These are phyloP conservation scores for Trypoxylus dichotomus DNA, from an alignment of 1,140 invertebrate genomes.

Conservation along the genomic window DNA sequence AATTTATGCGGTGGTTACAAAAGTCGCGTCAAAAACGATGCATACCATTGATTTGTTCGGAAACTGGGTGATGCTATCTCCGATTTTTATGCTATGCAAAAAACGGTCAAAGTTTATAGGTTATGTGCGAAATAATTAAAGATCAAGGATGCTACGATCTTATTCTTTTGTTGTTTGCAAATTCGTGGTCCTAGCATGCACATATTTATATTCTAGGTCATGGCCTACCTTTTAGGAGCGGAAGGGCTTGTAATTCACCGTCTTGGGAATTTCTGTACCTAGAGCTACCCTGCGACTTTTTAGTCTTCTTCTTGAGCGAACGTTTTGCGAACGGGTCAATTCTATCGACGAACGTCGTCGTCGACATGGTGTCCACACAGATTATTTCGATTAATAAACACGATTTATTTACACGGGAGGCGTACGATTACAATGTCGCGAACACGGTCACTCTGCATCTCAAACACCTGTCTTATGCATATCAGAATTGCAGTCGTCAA, in stretches of 20 bases:
- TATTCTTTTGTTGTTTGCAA: neutral
- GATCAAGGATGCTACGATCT: conserved; percentile 25
- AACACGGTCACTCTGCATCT: conserved; percentile 43
- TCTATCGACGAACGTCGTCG: conserved; percentile 87
- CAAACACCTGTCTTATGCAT: conserved; percentile 35
- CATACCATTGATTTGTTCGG: neutral
- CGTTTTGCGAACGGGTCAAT: conserved; percentile 93
- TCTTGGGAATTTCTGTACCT: conserved; percentile 87
- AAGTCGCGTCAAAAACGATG: conserved; percentile 1
- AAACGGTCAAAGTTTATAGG: conserved; percentile 30
- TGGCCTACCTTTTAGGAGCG: conserved; percentile 79
- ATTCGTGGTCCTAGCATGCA: neutral
- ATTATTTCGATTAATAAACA: conserved; percentile 29
- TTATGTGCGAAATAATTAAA: conserved; percentile 30
- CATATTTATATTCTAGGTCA: conserved; percentile 17
- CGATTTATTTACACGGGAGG: conserved; percentile 46
- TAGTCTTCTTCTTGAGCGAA: conserved; percentile 90
- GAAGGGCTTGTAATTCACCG: conserved; percentile 83
- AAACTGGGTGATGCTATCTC: conserved; percentile 5
- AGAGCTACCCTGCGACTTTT: conserved; percentile 89
- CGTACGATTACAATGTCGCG: conserved; percentile 30
- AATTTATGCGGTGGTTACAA: neutral
- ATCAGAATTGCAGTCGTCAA: conserved; percentile 41
- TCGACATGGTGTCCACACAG: conserved; percentile 63
- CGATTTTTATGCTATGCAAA: neutral